Evolutionary conservation across 2,113 vertebrate species (phyloP), one percentile per base, ranked within the genome.

Genomic region (Riparia riparia): DNA sequence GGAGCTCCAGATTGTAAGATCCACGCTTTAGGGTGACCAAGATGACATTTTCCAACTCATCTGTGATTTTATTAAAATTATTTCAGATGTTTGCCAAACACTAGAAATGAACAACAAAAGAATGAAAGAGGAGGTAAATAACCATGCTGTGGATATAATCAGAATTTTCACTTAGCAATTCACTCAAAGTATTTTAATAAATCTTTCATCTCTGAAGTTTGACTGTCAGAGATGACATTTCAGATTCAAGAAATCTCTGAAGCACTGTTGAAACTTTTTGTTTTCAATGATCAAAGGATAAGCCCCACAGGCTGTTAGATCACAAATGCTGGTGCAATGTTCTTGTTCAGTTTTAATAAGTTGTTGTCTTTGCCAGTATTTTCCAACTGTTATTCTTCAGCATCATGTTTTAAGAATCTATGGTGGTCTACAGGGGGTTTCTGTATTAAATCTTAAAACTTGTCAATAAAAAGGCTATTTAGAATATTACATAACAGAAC

Each of bases 1-100:
- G 28, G 39, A 90, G 31, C 28, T 64, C 41, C 44, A 82, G 32
- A 20, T 8, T 32, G 10, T 24, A 44, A 51, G 14, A 13, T 13
- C 14, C 2, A 8, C 0, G 0, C 19, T 88, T 73, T 9, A 10
- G 28, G 7, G 16, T 9, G 50, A 39, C 42, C n/a, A 54, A n/a
- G 56, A 80, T 31, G 31, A 53, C 28, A 20, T 77, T 90, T 80
- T 37, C 45, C 19, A 91, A 49, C 7, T 63, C 15, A 41, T 6
- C 42, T 53, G 21, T 28, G 45, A 42, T 44, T 73, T 85, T 54
- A 54, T 21, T 20, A 78, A 76, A 71, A 79, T 31, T 7, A 47
- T 68, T 71, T 89, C 32, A 68, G 16, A 56, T 34, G 26, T 56
- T 80, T 71, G 9, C 7, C 31, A 64, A 74, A 58, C 24, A 51